These are phyloP conservation scores for Suricata suricatta DNA, from an alignment of 2,113 vertebrate genomes.

Conservation along the genomic window DNA sequence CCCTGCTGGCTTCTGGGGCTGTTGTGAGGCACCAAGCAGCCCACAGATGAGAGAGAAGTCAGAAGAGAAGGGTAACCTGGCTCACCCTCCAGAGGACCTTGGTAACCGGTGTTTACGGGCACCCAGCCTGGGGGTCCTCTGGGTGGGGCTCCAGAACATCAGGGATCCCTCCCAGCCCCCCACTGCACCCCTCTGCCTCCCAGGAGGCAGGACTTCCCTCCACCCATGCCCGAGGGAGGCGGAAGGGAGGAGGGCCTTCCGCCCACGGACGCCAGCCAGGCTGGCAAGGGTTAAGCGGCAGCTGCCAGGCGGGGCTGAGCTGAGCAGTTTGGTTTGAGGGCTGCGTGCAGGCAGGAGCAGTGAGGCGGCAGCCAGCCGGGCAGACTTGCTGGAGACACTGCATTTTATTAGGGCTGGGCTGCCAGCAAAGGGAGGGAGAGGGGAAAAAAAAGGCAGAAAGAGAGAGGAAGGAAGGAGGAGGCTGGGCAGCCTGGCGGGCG, in stretches of 20 bases:
- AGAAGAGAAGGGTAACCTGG: not conserved
- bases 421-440: constrained; percentile 84
- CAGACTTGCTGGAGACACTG: constrained; percentile 93
- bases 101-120: not conserved
- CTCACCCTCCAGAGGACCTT: not conserved
- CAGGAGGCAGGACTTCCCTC: not conserved
- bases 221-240: not conserved
- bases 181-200: not conserved
- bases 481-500: constrained; percentile 64
- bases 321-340: constrained; percentile 81
- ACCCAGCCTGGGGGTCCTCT: accelerated
- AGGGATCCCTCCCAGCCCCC: not conserved
- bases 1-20: not conserved
- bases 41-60: not conserved
- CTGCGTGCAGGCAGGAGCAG: constrained; percentile 85
- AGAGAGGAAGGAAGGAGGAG: constrained; percentile 75
- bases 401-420: constrained; percentile 90
- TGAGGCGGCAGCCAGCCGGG: constrained; percentile 86
- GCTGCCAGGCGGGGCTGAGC: constrained; percentile 78
- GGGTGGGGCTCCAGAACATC: not conserved
- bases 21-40: not conserved
- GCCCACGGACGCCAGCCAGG: constrained; percentile 49
- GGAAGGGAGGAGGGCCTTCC: constrained; percentile 64
- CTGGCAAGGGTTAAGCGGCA: constrained; percentile 82
- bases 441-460: constrained; percentile 68